Evolutionary conservation across 2,888 invertebrate species (phyloP).

Genomic region (Meta bourneti): DNA sequence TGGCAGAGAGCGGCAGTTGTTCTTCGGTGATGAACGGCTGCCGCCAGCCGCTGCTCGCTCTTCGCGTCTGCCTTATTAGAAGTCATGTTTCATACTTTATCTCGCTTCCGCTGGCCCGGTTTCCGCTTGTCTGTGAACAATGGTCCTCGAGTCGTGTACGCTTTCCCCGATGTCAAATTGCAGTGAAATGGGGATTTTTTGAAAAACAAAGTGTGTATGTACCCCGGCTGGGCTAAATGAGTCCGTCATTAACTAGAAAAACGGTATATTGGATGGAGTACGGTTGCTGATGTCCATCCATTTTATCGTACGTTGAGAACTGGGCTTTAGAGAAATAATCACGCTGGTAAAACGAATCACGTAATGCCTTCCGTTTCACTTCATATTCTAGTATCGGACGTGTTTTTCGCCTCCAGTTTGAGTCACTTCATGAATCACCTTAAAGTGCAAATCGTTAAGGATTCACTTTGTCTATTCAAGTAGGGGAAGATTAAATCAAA

Average conservation of each 20-base stretch:
- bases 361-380: no score
- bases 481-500: no score
- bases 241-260: background rate
- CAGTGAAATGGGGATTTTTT: background rate
- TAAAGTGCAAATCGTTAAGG: no score
- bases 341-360: no score
- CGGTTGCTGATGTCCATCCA: background rate
- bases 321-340: background rate
- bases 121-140: constrained; percentile 2
- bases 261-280: background rate
- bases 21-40: constrained; percentile 53
- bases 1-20: constrained; percentile 63
- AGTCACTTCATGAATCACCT: no score
- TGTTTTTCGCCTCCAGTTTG: no score
- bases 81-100: constrained; percentile 68
- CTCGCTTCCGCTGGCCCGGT: background rate
- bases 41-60: constrained; percentile 26
- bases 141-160: background rate
- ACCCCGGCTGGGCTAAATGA: background rate
- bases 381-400: no score
- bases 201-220: background rate
- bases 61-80: constrained; percentile 44
- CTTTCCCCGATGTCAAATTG: no score
- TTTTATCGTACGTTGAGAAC: background rate
- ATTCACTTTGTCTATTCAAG: no score